These are phyloP conservation scores for Hippocampus abdominalis DNA, from an alignment of 2,113 vertebrate species.

Conservation along the genomic window DNA sequence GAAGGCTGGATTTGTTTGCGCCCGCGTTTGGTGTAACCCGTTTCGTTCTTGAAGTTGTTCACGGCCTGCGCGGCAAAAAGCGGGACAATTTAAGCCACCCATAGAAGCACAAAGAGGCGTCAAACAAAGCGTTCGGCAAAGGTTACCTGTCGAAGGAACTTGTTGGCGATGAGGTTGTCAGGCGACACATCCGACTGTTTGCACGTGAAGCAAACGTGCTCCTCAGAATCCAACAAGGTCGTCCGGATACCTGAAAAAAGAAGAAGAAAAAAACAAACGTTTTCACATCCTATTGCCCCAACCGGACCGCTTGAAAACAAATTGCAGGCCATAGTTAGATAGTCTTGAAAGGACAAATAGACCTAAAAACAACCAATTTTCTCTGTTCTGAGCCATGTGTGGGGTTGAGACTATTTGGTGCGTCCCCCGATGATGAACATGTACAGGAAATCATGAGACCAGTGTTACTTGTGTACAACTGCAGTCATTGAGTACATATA, in stretches of 20 bases:
- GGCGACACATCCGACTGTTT: constrained; percentile 96
- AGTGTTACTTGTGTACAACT: no score
- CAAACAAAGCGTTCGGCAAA: neutral
- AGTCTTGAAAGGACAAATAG: no score
- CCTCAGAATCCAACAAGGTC: constrained; percentile 89
- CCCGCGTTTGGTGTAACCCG: constrained; percentile 84
- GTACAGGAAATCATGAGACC: no score
- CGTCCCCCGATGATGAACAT: no score
- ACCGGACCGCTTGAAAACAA: neutral
- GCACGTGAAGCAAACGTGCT: constrained; percentile 91
- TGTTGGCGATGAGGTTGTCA: constrained; percentile 94
- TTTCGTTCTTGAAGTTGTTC: constrained; percentile 98
- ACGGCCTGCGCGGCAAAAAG: constrained; percentile 77
- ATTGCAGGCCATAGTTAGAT: neutral
- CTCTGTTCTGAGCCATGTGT: no score
- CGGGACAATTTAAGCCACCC: neutral
- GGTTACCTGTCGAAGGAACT: constrained; percentile 94
- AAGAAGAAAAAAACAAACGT: neutral
- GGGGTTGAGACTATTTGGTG: no score
- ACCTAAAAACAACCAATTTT: no score
- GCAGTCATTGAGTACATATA: no score
- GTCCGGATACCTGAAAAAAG: constrained; percentile 85
- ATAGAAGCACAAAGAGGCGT: no score
- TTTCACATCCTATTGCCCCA: neutral
- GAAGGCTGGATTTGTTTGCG: constrained; percentile 70